Evolutionary conservation across 2,113 vertebrate genomes (phyloP).

Genomic region (Colinus virginianus): DNA sequence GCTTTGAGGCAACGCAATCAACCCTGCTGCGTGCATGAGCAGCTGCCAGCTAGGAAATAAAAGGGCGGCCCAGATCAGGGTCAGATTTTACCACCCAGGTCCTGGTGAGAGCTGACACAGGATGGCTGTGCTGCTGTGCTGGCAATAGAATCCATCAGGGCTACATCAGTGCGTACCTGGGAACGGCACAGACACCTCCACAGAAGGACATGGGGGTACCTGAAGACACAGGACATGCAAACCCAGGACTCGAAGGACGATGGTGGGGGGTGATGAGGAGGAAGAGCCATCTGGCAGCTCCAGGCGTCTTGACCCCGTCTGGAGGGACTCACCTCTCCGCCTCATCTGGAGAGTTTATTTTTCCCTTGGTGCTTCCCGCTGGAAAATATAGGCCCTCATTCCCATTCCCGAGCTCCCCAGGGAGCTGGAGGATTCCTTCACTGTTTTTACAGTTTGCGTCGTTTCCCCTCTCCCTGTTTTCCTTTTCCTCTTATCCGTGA

Average conservation of each 20-base stretch:
- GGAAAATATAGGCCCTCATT: conserved; percentile 38
- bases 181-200: not conserved
- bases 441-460: conserved; percentile 28
- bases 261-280: not conserved
- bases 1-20: accelerated
- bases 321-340: not conserved
- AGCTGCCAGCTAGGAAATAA: not conserved
- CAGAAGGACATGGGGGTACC: not conserved
- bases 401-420: not conserved
- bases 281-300: accelerated
- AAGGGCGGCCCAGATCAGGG: not conserved
- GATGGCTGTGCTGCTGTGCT: not conserved
- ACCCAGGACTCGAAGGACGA: not conserved
- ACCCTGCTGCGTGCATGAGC: not conserved
- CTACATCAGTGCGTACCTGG: not conserved
- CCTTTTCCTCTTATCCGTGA: conserved; percentile 6
- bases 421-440: not conserved
- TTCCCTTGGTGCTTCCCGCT: not conserved
- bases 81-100: not conserved
- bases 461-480: conserved; percentile 14
- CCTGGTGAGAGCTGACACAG: not conserved
- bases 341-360: not conserved
- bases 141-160: not conserved
- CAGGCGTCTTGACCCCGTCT: not conserved
- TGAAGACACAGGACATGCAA: not conserved